Percentiles rank a stretch among this genome's conserved stretches.
Evolutionary conservation across 2,113 vertebrate species (phyloP).

Genomic region (Ariopsis seemanni): DNA sequence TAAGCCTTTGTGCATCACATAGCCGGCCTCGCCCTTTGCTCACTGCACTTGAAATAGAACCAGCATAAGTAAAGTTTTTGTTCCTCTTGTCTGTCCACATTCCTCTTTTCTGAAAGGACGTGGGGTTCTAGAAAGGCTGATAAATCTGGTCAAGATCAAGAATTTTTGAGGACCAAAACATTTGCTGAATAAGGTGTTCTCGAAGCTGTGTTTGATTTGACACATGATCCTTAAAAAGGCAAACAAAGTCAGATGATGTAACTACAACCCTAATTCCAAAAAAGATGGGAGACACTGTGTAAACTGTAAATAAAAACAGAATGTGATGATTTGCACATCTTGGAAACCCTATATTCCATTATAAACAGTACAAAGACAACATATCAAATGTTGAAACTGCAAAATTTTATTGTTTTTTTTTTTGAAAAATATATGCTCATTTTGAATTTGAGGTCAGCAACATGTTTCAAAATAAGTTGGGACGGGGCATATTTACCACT

Average conservation of each 20-base stretch:
- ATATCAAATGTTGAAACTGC: no score
- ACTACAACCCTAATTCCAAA: not conserved
- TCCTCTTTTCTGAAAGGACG: slow-evolving; percentile 7
- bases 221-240: no score
- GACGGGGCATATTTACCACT: no score
- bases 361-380: no score
- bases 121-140: not conserved
- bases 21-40: slow-evolving; percentile 20
- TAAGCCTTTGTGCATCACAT: not conserved
- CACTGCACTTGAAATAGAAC: slow-evolving; percentile 9
- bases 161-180: not conserved
- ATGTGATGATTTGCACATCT: no score
- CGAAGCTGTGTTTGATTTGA: not conserved
- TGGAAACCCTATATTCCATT: no score
- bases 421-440: no score
- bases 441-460: no score
- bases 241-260: not conserved
- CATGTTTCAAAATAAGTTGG: no score
- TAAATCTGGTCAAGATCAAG: not conserved
- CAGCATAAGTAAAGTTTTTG: slow-evolving; percentile 13
- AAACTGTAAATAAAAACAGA: no score
- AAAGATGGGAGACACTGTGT: no score
- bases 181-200: not conserved
- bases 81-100: slow-evolving; percentile 42
- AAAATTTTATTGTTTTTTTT: no score